Base-by-base conservation (phyloP, 2,113 vertebrate genomes). In the Archocentrus centrarchus region DNA sequence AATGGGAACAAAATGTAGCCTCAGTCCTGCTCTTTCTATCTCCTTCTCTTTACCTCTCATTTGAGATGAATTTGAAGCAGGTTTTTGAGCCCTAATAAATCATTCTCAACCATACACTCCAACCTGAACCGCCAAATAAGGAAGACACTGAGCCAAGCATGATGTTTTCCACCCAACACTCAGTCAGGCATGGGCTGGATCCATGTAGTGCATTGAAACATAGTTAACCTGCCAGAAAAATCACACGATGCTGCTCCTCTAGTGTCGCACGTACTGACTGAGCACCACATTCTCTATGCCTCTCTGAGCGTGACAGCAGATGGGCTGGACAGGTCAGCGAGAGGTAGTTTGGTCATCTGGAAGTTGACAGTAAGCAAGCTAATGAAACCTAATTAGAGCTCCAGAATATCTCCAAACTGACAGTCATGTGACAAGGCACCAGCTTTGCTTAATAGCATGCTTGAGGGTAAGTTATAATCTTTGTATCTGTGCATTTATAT, bases 291-390 rank as follows among this genome's bases (percentile, higher is more conserved):
- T 85, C 64, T 82, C 83, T 47, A 7, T 11, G 89, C 82, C 84
- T 86, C 82, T 76, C 78, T 77, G 86, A 91, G 89, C 89, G 41
- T 93, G 83, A 91, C 87, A 66, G 66, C 1, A 24, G 81, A 90
- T 30, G 79, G 76, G 50, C 5, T 32, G 75, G 35, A 81, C 2
- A 7, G 50, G 55, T 60, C 73, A 75, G 39, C 18, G 35, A 66
- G 66, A 77, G 44, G 39, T 20, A 77, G 39, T 15, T 70, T 80
- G 50, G 84, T 83, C 59, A 70, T 64, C 58, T 79, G 18, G 18
- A 15, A 41, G 20, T 41, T 59, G 60, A 39, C 61, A 84, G 58
- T 41, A 59, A 47, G 3, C 13, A 77, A 57, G 41, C 17, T 32
- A 41, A 17, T 59, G 63, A 73, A 60, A 79, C 44, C 15, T 8